A percentile compares a stretch with the other conserved stretches of the same genome.
phyloP scores from a whole-genome alignment of 2,113 vertebrate species.

The Dicrurus megarhynchus region DNA sequence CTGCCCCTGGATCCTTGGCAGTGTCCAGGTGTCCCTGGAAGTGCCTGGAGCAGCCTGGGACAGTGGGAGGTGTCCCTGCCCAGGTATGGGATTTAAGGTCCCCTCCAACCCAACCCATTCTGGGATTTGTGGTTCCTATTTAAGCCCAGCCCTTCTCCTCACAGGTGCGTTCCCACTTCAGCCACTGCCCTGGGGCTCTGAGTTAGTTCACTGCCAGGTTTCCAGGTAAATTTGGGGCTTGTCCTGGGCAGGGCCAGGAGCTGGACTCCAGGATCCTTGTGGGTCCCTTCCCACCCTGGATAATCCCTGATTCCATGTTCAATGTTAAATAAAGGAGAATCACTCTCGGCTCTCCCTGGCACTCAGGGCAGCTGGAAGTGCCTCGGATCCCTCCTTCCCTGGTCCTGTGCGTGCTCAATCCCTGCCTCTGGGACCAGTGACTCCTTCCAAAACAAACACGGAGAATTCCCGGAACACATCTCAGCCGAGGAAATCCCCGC shows the following conservation, averaged over 20 bases:
- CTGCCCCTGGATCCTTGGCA: not conserved
- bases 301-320: not conserved
- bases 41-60: not conserved
- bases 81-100: not conserved
- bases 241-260: not conserved
- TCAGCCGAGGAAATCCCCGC: conserved; percentile 31
- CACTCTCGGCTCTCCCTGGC: accelerated
- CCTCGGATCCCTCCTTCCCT: not conserved
- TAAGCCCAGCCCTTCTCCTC: not conserved
- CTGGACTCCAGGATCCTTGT: not conserved
- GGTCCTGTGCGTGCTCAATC: accelerated
- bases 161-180: accelerated
- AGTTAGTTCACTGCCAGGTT: not conserved
- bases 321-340: not conserved
- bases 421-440: not conserved
- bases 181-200: not conserved
- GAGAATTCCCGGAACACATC: not conserved
- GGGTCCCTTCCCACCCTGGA: not conserved
- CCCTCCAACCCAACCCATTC: not conserved
- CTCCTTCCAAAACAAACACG: not conserved
- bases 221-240: not conserved
- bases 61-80: not conserved
- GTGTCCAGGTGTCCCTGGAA: not conserved
- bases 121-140: too few species aligned
- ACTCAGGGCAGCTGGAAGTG: not conserved